Evolutionary conservation across 2,113 vertebrate species (phyloP).

Genomic region (Bos indicus): DNA sequence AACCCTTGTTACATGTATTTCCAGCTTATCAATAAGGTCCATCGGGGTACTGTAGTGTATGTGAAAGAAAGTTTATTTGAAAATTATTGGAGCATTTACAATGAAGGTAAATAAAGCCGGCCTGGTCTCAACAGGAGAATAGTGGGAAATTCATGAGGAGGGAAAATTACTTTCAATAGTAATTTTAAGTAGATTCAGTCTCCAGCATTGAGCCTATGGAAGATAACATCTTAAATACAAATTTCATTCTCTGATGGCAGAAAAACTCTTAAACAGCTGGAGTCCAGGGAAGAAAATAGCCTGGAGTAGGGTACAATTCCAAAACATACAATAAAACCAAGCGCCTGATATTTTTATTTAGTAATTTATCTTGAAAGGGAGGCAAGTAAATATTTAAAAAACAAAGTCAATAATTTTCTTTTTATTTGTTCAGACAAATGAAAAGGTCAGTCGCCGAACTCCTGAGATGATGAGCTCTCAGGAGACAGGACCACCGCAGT

Average conservation of each 20-base stretch:
- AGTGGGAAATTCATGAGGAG: not conserved
- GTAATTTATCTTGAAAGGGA: slow-evolving; percentile 49
- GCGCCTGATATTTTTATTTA: slow-evolving; percentile 24
- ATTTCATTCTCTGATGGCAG: slow-evolving; percentile 27
- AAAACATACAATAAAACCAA: not conserved
- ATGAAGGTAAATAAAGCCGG: not conserved
- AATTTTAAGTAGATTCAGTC: not conserved
- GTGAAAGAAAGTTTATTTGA: slow-evolving; percentile 35
- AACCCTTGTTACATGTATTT: slow-evolving; percentile 59
- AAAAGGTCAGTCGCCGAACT: slow-evolving; percentile 39
- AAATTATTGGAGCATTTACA: slow-evolving; percentile 52
- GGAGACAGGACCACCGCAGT: not conserved
- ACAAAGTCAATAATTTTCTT: slow-evolving; percentile 37
- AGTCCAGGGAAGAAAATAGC: slow-evolving; percentile 31
- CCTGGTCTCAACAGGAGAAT: not conserved
- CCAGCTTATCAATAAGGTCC: slow-evolving; percentile 56
- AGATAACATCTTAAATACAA: slow-evolving; percentile 28
- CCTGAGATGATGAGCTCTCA: not conserved
- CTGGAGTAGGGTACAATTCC: not conserved
- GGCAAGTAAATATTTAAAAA: slow-evolving; percentile 42
- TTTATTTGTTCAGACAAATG: slow-evolving; percentile 42
- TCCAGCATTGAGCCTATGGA: not conserved
- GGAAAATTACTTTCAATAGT: not conserved
- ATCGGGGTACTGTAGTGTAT: not conserved
- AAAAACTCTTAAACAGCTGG: slow-evolving; percentile 40